Evolutionary conservation across 2,797 vertebrate species (phyloP), one percentile per base, ranked within the genome.

Genomic region (Bradypodion ventrale): DNA sequence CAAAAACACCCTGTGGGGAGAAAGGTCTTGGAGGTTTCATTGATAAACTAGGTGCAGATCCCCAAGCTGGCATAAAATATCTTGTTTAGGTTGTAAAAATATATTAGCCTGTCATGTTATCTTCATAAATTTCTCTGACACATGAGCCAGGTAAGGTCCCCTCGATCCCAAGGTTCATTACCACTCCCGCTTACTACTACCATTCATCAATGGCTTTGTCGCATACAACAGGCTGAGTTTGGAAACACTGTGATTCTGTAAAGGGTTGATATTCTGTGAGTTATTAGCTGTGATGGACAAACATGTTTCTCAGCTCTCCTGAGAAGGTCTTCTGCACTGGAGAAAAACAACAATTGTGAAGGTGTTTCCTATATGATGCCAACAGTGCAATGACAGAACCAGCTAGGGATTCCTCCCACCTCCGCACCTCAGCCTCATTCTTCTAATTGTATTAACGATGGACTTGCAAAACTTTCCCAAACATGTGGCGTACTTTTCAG

Each of bases 71-170:
- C 95, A 96, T 87, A 87, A 94, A 95, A 95, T 96, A 95, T 95
- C 95, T 96, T 96, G 95, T 96, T 95, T 92, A 95, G 95, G 93
- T 93, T 95, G 95, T 96, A 96, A 95, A 96, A 96, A 96, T 96
- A 95, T 96, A 96, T 96, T 96, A 96, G 93, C 87, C 92, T 96
- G 95, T 95, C 95, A 96, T 95, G 96, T 96, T 96, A 96, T 96
- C 96, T 96, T 95, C 95, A 96, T 96, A 96, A 96, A 96, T 96
- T 96, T 95, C 95, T 94, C 95, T 93, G 94, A 93, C 95, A 94
- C 93, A 49, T 94, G 91, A 92, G 89, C 92, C 91, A 91, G 95
- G 95, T 91, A 93, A 93, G 93, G 95, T 91, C 86, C 90, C 78
- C 90, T 7, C 72, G 93, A 93, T 95, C 95, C 94, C 95, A 93